A percentile compares a stretch with the other conserved stretches of the same genome.
These are phyloP conservation scores for Elegia similella DNA, from an alignment of 2,888 invertebrate species.

Conservation along the genomic window DNA sequence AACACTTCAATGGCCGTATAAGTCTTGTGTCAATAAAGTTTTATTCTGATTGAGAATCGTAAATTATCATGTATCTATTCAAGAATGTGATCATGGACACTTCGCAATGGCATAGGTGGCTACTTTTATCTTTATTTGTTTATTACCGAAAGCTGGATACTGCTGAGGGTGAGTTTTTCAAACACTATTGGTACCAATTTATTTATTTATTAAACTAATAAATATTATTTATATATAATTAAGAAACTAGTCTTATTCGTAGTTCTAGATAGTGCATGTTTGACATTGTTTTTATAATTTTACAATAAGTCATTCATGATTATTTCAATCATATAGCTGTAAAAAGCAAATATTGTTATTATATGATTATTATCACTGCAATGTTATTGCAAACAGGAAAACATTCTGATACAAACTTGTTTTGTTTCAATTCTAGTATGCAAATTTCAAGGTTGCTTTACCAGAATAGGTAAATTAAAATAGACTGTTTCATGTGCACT, in stretches of 20 bases:
- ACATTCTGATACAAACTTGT: background rate
- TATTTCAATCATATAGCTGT: background rate
- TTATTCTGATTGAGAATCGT: conserved; percentile 50
- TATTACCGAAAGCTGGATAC: conserved; percentile 50
- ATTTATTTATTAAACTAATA: background rate
- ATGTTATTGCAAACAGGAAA: conserved; percentile 8
- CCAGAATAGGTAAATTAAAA: background rate
- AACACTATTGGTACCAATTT: background rate
- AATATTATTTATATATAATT: too few relatives aligned
- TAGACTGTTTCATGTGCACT: background rate
- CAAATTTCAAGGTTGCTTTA: conserved; percentile 2
- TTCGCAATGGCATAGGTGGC: conserved; percentile 57
- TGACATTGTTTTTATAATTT: too few relatives aligned
- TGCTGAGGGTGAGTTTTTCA: conserved; percentile 55
- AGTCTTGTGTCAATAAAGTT: conserved; percentile 58
- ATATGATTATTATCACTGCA: conserved; percentile 15
- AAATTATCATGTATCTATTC: conserved; percentile 54
- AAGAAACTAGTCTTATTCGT: too few relatives aligned
- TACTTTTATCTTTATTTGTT: conserved; percentile 54
- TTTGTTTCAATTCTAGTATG: background rate
- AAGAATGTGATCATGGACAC: conserved; percentile 61
- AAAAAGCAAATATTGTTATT: background rate
- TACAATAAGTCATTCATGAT: too few relatives aligned
- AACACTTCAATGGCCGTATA: conserved; percentile 63
- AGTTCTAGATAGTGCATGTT: too few relatives aligned